Evolutionary conservation across 2,888 invertebrate genomes (phyloP).

Genomic region (Seira ritae): DNA sequence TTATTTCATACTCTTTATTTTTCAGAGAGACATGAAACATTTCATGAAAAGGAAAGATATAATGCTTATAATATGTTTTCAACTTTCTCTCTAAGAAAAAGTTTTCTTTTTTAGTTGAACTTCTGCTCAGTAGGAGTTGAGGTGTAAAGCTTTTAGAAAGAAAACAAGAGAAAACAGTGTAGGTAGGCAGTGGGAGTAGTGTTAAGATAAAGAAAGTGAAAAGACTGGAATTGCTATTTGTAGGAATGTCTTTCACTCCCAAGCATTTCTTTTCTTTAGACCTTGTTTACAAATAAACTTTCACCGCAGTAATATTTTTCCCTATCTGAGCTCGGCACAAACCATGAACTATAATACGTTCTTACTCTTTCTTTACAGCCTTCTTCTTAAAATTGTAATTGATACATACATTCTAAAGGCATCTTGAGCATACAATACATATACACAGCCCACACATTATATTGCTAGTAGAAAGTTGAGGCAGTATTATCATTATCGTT

Average conservation of each 20-base stretch:
- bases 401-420: not conserved
- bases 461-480: too few species aligned
- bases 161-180: too few species aligned
- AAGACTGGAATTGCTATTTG: not conserved
- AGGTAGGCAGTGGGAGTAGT: too few species aligned
- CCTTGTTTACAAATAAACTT: conserved; percentile 2
- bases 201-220: not conserved
- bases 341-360: not conserved
- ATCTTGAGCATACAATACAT: too few species aligned
- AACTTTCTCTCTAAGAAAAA: not conserved
- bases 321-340: not conserved
- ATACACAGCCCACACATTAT: too few species aligned
- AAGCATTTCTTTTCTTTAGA: not conserved
- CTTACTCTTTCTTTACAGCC: not conserved
- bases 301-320: not conserved
- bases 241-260: not conserved
- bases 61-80: not conserved
- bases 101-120: not conserved
- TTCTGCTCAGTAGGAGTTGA: not conserved
- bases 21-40: not conserved
- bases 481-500: too few species aligned
- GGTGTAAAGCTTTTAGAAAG: too few species aligned
- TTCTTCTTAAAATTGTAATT: not conserved
- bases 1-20: conserved; percentile 3
- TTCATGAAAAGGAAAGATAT: not conserved